Conservation (phyloP, 2,113 vertebrate genomes). For the Athene cunicularia region DNA sequence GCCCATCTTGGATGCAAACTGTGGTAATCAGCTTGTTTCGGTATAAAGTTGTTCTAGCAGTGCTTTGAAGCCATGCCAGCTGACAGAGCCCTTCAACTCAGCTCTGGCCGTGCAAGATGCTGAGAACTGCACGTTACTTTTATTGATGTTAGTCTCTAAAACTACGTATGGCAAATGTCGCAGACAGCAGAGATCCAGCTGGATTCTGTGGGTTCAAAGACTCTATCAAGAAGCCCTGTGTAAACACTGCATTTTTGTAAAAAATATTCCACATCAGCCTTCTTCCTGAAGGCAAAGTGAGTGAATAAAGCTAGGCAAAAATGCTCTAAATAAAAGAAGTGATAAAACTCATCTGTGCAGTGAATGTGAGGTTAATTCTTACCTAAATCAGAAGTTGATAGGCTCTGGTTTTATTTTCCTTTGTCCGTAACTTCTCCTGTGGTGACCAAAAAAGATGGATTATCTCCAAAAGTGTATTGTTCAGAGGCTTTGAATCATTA, state of each 20-base stretch:
- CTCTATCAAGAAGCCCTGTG: neutral
- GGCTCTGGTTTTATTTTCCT: neutral
- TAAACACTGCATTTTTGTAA: conserved; percentile 6
- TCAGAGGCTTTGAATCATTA: neutral
- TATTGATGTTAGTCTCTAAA: neutral
- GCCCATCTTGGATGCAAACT: conserved; percentile 22
- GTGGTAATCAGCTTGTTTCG: conserved; percentile 29
- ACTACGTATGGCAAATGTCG: neutral
- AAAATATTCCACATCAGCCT: neutral
- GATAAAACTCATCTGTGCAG: neutral
- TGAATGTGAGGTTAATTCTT: neutral
- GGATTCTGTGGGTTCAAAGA: neutral
- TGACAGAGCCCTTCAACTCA: neutral
- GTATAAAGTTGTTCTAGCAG: neutral
- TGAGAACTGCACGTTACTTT: conserved; percentile 2
- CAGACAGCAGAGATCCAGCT: neutral
- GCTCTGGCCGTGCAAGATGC: neutral
- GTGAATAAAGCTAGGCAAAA: neutral
- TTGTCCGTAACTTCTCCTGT: neutral
- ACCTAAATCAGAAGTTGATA: neutral
- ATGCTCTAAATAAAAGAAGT: neutral
- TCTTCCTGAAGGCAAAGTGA: neutral
- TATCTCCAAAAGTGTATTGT: neutral
- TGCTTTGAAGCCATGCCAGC: conserved; percentile 58
- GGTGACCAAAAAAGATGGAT: neutral